These are phyloP conservation scores for Chloroclystis v-ata DNA, from an alignment of 2,888 invertebrate genomes.

Conservation along the genomic window DNA sequence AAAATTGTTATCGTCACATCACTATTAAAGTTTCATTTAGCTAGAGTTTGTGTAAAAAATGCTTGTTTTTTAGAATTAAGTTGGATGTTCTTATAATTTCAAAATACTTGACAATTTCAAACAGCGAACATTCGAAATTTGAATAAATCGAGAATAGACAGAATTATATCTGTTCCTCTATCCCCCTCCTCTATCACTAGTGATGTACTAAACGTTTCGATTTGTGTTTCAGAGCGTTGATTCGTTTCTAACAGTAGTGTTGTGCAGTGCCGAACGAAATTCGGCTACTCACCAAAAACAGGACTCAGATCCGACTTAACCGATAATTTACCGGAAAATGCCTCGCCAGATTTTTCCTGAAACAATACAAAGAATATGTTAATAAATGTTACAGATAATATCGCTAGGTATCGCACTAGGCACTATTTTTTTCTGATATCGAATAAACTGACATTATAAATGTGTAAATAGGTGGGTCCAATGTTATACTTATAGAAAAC, in stretches of 20 bases:
- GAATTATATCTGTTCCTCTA: no score
- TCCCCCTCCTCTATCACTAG: not conserved
- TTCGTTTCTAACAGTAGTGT: not conserved
- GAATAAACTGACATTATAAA: not conserved
- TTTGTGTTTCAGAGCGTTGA: not conserved
- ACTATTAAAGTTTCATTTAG: no score
- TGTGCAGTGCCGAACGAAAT: constrained; percentile 9
- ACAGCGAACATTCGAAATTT: no score
- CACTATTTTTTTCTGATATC: no score
- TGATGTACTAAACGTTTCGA: not conserved
- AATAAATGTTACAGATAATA: no score
- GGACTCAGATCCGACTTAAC: constrained; percentile 92
- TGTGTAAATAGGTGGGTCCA: not conserved
- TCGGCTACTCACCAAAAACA: constrained; percentile 86
- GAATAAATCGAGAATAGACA: no score
- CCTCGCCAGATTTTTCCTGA: constrained; percentile 90
- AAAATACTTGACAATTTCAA: no score
- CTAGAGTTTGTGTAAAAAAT: no score
- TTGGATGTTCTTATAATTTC: no score
- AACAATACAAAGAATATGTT: constrained; percentile 57
- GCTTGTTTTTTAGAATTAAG: no score
- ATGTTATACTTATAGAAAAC: not conserved
- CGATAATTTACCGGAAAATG: constrained; percentile 86
- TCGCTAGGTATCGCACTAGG: no score
- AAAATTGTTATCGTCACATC: no score